Base-by-base conservation (phyloP, 2,888 invertebrate genomes). In the Nineta flava region DNA sequence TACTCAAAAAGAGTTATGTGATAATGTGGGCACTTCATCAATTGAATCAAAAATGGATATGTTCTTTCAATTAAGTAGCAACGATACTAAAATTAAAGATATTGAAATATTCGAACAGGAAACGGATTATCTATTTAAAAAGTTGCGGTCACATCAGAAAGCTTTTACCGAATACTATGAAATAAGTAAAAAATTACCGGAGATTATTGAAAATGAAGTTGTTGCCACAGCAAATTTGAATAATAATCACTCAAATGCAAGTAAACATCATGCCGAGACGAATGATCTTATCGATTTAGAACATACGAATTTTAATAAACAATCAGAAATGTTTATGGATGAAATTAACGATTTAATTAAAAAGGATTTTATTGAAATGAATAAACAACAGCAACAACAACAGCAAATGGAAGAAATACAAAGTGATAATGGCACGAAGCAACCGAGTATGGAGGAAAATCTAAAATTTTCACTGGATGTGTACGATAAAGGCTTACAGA, bases 151-250 rank as follows among this genome's bases (percentile, higher is more conserved):
- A 42, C 54, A 54, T 38, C 55, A 56, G 40, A 53, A 52, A 45
- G 54, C 54, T 38, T 52, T 55, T 40, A 51, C 51, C n/a, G 53
- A 52, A 45, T 53, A 51, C 19, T 53, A 54, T 19, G 51, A 49
- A 54, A 53, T 26, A 7, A 41, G 50, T 51, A 2, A 52, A 55
- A 40, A 46, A 47, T 26, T 45, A 50, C 38, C 43, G 3, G 17
- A 19, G 10, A 43, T 21, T 21, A 21, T 17, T 15, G 15, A 40
- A 21, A 26, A 21, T 15, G 12, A 44, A 50, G 2, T 59, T 60
- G 43, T 54, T 61, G 3, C 60, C 61, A 48, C 46, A 61, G 10
- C 61, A 9, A 26, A 38, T 38, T 38, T 38, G 12, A 9, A 38
- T 42, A 42, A 16, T 10, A 15, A 42, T 42, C 42, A 40, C n/a